Conservation (phyloP, 2,888 invertebrate genomes). For the Pinctada fucata region DNA sequence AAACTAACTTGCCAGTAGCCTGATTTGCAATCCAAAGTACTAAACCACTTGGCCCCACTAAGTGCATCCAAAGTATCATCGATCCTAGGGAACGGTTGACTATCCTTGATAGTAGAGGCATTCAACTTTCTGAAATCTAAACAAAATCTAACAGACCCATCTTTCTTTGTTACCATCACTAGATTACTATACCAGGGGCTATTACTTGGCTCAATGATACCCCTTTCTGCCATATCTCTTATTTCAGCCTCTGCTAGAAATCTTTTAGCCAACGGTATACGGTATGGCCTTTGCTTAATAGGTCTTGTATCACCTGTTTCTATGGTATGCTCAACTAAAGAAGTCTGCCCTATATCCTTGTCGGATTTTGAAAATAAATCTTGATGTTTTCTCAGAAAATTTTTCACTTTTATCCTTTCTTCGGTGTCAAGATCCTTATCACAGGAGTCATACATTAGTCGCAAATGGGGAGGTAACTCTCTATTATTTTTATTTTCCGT, state of each 20-base stretch:
- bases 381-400: background rate
- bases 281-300: slow-evolving; percentile 21
- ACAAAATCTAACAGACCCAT: slow-evolving; percentile 24
- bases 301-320: slow-evolving; percentile 23
- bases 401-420: background rate
- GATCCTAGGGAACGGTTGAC: slow-evolving; percentile 7
- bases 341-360: slow-evolving; percentile 9
- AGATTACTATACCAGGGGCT: slow-evolving; percentile 21
- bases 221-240: slow-evolving; percentile 9
- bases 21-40: slow-evolving; percentile 5
- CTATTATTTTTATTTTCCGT: too few species aligned
- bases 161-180: slow-evolving; percentile 27
- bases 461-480: slow-evolving; percentile 18
- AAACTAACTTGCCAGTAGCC: slow-evolving; percentile 9
- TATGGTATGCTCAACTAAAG: slow-evolving; percentile 12
- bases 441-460: background rate
- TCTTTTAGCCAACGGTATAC: slow-evolving; percentile 10
- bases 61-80: slow-evolving; percentile 27
- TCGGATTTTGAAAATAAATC: slow-evolving; percentile 16
- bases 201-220: slow-evolving; percentile 10
- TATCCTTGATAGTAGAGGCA: slow-evolving; percentile 17
- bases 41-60: slow-evolving; percentile 18
- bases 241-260: background rate
- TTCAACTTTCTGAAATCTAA: slow-evolving; percentile 28
- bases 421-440: background rate